Evolutionary conservation across 2,888 invertebrate genomes (phyloP).

Genomic region (Hyppa rectilinea): DNA sequence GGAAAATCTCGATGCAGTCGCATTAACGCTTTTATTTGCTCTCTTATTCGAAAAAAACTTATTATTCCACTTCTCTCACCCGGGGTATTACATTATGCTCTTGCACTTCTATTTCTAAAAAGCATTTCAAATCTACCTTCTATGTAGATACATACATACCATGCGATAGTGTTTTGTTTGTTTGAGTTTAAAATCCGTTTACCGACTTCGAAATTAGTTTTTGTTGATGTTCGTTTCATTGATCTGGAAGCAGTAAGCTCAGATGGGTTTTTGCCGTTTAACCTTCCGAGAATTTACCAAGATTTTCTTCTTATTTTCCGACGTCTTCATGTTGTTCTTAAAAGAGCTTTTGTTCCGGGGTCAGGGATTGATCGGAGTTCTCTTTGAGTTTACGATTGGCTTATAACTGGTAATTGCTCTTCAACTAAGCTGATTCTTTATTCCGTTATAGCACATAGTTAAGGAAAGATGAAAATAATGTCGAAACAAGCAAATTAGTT

Average conservation of each 20-base stretch:
- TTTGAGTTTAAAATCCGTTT: conserved; percentile 48
- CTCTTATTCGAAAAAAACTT: conserved; percentile 87
- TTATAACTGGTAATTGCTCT: conserved; percentile 45
- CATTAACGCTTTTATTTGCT: conserved; percentile 88
- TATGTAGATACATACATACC: conserved; percentile 22
- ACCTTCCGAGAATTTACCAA: conserved; percentile 41
- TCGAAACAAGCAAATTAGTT: background rate
- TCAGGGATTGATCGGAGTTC: conserved; percentile 23
- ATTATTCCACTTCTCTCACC: conserved; percentile 87
- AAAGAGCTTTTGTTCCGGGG: conserved; percentile 44
- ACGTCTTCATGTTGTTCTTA: conserved; percentile 45
- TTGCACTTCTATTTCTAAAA: conserved; percentile 81
- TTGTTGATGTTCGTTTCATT: conserved; percentile 50
- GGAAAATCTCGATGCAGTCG: conserved; percentile 89
- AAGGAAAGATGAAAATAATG: background rate
- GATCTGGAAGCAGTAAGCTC: conserved; percentile 51
- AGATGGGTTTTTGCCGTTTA: conserved; percentile 46
- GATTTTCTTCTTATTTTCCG: conserved; percentile 48
- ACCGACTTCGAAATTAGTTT: conserved; percentile 50
- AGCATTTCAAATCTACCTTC: conserved; percentile 67
- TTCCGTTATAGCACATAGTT: conserved; percentile 4
- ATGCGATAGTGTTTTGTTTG: conserved; percentile 52
- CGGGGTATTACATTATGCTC: conserved; percentile 86
- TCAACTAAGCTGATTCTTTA: conserved; percentile 17
- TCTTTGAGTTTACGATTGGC: conserved; percentile 48